A percentile compares a stretch with the other conserved stretches of the same genome.
Evolutionary conservation across 1,140 invertebrate genomes (phyloP).

Genomic region (Sminthurinus signatus): DNA sequence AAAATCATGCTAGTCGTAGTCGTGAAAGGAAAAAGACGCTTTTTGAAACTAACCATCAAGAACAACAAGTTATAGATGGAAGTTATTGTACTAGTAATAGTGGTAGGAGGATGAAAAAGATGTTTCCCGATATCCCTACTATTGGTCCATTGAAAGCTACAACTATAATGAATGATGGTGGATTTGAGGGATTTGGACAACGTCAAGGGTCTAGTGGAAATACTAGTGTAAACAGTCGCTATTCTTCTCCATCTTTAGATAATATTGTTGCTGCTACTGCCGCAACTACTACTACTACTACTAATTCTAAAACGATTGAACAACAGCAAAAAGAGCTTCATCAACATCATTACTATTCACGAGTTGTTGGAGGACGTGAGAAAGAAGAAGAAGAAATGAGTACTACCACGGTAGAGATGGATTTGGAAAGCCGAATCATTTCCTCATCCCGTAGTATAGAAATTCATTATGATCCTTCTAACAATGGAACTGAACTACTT

Average conservation of each 20-base stretch:
- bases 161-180: background rate
- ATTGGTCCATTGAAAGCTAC: conserved; percentile 6
- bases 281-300: no score
- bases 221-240: conserved; percentile 26
- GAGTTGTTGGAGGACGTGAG: no score
- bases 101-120: background rate
- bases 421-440: conserved; percentile 5
- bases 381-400: background rate
- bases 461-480: background rate
- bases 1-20: background rate
- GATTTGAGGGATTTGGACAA: background rate
- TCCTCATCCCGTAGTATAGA: conserved; percentile 4
- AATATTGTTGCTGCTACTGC: no score
- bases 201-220: conserved; percentile 15
- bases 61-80: background rate
- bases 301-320: background rate
- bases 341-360: background rate
- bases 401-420: conserved; percentile 14
- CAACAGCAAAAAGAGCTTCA: background rate
- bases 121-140: conserved; percentile 10
- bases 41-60: background rate
- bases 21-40: background rate
- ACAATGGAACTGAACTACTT: background rate
- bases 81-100: background rate
- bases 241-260: conserved; percentile 15